These are phyloP conservation scores for Chiroxiphia lanceolata DNA, from an alignment of 2,797 vertebrate genomes.

Conservation along the genomic window DNA sequence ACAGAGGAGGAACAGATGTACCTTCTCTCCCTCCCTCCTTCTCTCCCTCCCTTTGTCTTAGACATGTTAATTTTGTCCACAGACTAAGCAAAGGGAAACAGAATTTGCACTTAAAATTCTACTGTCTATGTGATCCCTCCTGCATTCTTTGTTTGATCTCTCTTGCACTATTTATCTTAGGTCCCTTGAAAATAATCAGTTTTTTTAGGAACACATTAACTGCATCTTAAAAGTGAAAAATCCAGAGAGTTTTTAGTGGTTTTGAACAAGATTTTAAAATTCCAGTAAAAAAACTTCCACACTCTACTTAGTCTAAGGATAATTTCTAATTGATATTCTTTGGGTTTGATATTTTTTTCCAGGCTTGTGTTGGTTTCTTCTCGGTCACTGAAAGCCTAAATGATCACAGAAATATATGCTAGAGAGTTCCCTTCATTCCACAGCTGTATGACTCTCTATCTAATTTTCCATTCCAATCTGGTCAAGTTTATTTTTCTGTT, in stretches of 20 bases:
- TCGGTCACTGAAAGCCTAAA: not conserved
- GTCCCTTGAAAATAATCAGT: not conserved
- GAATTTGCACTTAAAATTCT: not conserved
- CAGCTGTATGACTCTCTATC: not conserved
- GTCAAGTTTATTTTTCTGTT: not conserved
- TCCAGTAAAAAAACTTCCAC: not conserved
- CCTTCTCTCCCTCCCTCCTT: not conserved
- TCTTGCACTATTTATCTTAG: not conserved
- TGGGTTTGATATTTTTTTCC: not conserved
- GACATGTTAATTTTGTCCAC: not conserved
- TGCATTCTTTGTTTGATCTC: not conserved
- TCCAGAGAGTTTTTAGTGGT: not conserved
- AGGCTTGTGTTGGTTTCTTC: not conserved
- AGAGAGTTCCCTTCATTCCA: not conserved
- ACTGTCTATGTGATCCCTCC: not conserved
- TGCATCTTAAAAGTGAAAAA: not conserved
- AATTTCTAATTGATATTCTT: not conserved
- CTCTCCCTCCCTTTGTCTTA: not conserved
- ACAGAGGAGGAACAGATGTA: not conserved
- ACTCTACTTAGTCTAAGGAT: not conserved
- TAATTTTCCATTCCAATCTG: not conserved
- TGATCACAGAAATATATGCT: not conserved
- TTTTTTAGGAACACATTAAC: not conserved
- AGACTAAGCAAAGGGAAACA: not conserved
- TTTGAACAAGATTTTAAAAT: not conserved